phyloP scores from a whole-genome alignment of 2,797 vertebrate species.

The Mionectes olivaceus region DNA sequence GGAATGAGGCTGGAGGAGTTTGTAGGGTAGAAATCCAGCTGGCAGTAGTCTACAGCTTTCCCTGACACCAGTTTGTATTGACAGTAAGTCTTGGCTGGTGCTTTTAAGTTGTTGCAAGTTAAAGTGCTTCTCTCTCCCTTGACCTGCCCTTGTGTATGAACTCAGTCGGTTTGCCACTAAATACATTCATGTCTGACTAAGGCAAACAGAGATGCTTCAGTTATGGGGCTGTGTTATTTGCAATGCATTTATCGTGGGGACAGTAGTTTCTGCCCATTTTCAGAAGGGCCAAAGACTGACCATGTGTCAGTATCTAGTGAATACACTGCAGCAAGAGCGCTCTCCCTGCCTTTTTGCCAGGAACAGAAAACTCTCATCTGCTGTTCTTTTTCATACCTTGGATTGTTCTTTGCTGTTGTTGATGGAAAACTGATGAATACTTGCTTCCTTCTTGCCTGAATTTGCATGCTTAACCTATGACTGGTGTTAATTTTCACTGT shows the following conservation, averaged over 20 bases:
- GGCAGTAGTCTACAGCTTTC: not conserved
- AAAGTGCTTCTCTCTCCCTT: not conserved
- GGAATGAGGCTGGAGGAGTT: not conserved
- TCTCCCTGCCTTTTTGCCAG: not conserved
- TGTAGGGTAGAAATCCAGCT: not conserved
- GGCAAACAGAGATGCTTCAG: not conserved
- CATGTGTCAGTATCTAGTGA: accelerated
- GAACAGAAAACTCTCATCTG: not conserved
- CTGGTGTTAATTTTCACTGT: not conserved
- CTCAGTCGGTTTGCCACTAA: accelerated
- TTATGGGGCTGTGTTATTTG: not conserved
- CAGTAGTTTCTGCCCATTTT: not conserved
- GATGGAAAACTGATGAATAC: not conserved
- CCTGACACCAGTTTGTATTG: not conserved
- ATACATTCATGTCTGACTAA: not conserved
- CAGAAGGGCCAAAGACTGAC: not conserved
- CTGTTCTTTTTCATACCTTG: accelerated
- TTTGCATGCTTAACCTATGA: not conserved
- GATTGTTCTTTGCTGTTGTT: not conserved
- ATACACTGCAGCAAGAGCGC: not conserved
- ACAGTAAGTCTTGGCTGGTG: not conserved
- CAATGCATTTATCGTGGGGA: not conserved
- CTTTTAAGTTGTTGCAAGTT: not conserved
- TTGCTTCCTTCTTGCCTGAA: not conserved
- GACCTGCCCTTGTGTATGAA: not conserved